Evolutionary conservation across 2,797 vertebrate genomes (phyloP).

Genomic region (Stomatorhinus walkeri): DNA sequence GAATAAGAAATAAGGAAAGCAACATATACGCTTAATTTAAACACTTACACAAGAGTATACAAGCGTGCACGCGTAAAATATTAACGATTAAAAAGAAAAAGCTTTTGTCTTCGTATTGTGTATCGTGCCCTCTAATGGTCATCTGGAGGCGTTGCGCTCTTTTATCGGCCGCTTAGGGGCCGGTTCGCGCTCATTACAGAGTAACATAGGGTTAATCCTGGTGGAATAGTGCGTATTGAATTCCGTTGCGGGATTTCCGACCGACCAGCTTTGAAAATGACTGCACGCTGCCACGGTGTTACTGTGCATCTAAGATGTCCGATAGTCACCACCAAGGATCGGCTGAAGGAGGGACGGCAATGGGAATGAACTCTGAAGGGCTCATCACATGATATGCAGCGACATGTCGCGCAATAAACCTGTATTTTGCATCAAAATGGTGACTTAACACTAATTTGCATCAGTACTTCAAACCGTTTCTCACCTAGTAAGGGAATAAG

Average conservation of each 20-base stretch:
- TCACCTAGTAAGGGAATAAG: not conserved
- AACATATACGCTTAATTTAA: not conserved
- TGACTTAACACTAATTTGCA: not conserved
- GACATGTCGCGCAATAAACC: not conserved
- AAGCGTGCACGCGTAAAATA: not conserved
- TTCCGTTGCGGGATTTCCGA: slow-evolving; percentile 27
- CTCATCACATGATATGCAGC: not conserved
- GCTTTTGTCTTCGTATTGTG: not conserved
- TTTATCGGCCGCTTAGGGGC: slow-evolving; percentile 4
- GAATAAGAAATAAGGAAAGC: not conserved
- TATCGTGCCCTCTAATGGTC: slow-evolving; percentile 26
- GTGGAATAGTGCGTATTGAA: slow-evolving; percentile 19
- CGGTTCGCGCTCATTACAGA: not conserved
- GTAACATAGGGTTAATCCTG: slow-evolving; percentile 14
- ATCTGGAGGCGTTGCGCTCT: not conserved
- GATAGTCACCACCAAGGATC: slow-evolving; percentile 19
- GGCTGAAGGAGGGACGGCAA: not conserved
- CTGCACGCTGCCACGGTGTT: slow-evolving; percentile 12
- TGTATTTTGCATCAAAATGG: not conserved
- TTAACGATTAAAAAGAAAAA: not conserved
- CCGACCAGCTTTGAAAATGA: slow-evolving; percentile 24
- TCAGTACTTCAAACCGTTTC: not conserved
- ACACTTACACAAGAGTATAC: not conserved
- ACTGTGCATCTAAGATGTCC: slow-evolving; percentile 26
- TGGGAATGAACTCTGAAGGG: not conserved